Percentiles rank a stretch among this genome's conserved stretches.
phyloP scores from a whole-genome alignment of 2,113 vertebrate species.

The Picathartes gymnocephalus region DNA sequence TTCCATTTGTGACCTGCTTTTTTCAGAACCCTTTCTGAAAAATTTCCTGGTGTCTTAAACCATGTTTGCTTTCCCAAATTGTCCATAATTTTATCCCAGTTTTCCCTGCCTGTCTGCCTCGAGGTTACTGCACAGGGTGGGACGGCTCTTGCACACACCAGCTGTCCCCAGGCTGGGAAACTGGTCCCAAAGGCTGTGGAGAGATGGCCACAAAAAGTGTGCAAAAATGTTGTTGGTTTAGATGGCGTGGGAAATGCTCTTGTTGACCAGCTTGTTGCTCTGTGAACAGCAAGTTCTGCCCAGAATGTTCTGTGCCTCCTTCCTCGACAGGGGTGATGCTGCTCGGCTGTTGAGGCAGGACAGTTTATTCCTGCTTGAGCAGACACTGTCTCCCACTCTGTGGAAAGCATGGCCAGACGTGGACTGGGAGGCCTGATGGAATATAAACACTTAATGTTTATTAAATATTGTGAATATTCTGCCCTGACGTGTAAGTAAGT shows the following conservation, averaged over 20 bases:
- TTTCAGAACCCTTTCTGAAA: not conserved
- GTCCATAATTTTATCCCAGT: not conserved
- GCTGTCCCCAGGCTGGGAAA: not conserved
- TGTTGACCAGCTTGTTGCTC: not conserved
- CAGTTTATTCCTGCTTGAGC: not conserved
- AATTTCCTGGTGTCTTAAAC: not conserved
- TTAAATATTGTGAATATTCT: slow-evolving; percentile 26
- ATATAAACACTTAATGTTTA: slow-evolving; percentile 9
- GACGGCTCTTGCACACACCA: not conserved
- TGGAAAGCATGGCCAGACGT: not conserved
- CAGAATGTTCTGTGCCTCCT: not conserved
- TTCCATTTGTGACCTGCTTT: not conserved
- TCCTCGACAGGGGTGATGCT: not conserved
- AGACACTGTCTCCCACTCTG: not conserved
- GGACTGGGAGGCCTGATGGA: not conserved
- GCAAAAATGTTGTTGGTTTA: not conserved
- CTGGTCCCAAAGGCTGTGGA: not conserved
- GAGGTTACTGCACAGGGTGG: not conserved
- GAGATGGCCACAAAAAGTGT: not conserved
- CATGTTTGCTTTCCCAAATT: not conserved
- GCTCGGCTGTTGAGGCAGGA: not conserved
- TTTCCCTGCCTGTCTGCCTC: not conserved
- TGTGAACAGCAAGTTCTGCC: not conserved
- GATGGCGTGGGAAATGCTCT: not conserved
- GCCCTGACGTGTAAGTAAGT: not conserved